These are phyloP conservation scores for Lepus americanus DNA, from an alignment of 2,113 vertebrate species.

Conservation along the genomic window DNA sequence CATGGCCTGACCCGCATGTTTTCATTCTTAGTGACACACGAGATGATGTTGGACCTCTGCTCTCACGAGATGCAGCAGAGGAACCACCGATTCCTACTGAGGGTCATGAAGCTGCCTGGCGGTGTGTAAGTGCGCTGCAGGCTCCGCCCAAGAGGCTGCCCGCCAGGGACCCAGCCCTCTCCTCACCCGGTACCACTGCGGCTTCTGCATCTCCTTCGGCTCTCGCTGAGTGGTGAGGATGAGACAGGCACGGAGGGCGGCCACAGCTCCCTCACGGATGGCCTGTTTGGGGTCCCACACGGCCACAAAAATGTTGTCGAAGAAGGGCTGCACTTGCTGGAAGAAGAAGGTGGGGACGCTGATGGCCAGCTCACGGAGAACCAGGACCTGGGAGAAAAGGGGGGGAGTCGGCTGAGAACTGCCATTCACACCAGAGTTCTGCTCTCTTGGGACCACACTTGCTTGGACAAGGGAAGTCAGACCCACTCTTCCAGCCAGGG, in stretches of 20 bases:
- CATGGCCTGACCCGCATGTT: not conserved
- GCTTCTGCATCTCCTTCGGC: slow-evolving; percentile 99
- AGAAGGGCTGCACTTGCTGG: slow-evolving; percentile 99
- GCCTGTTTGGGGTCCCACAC: slow-evolving; percentile 99
- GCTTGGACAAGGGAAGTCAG: not conserved
- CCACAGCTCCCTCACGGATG: slow-evolving; percentile 97
- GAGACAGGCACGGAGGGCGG: slow-evolving; percentile 96
- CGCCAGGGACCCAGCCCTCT: not conserved
- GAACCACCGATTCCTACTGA: not conserved
- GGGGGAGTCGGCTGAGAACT: slow-evolving; percentile 45
- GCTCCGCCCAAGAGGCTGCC: not conserved
- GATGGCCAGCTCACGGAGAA: slow-evolving; percentile 96
- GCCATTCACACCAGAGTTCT: not conserved
- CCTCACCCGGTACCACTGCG: slow-evolving; percentile 98
- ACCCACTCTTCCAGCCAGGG: not conserved
- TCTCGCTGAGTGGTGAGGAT: slow-evolving; percentile 98
- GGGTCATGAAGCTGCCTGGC: not conserved
- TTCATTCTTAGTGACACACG: not conserved
- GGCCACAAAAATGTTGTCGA: slow-evolving; percentile 98
- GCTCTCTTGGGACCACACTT: not conserved
- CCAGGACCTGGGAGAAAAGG: slow-evolving; percentile 92
- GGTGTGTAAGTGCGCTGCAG: not conserved
- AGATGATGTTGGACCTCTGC: not conserved
- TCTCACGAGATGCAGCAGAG: not conserved
- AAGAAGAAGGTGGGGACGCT: slow-evolving; percentile 99